Conservation (phyloP, 2,113 vertebrate species). For the Sitta europaea region DNA sequence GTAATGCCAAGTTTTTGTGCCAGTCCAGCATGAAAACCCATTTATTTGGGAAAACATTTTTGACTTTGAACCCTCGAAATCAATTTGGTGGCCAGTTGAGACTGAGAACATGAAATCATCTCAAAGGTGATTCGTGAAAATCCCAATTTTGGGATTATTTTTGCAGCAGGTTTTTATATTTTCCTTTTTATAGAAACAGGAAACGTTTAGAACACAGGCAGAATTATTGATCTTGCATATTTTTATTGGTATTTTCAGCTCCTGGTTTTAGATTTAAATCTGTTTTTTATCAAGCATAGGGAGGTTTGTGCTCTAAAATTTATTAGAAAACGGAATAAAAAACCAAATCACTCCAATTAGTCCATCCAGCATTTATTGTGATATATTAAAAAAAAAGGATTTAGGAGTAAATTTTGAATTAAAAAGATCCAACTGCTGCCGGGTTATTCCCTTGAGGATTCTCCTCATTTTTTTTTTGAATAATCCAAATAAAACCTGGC, state of each 20-base stretch:
- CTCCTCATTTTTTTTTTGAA: neutral
- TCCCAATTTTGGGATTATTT: neutral
- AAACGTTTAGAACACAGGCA: neutral
- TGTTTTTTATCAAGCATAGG: neutral
- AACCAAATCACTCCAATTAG: neutral
- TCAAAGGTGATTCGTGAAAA: neutral
- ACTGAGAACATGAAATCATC: neutral
- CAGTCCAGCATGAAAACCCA: neutral
- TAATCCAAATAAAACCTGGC: neutral
- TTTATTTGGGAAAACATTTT: neutral
- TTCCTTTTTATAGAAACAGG: too few relatives aligned
- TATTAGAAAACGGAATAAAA: neutral
- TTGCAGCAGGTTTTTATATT: neutral
- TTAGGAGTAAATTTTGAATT: neutral
- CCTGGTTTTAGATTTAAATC: neutral
- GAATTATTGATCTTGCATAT: neutral
- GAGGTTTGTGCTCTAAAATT: neutral
- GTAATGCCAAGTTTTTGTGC: neutral
- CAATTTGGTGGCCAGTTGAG: neutral
- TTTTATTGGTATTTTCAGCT: neutral
- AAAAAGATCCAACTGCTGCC: neutral
- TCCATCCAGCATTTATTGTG: neutral
- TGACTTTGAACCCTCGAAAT: neutral
- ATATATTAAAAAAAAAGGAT: neutral
- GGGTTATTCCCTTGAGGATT: neutral